A percentile compares a stretch with the other conserved stretches of the same genome.
These are phyloP conservation scores for Dicyrtomina minuta DNA, from an alignment of 2,888 invertebrate genomes.

Conservation along the genomic window DNA sequence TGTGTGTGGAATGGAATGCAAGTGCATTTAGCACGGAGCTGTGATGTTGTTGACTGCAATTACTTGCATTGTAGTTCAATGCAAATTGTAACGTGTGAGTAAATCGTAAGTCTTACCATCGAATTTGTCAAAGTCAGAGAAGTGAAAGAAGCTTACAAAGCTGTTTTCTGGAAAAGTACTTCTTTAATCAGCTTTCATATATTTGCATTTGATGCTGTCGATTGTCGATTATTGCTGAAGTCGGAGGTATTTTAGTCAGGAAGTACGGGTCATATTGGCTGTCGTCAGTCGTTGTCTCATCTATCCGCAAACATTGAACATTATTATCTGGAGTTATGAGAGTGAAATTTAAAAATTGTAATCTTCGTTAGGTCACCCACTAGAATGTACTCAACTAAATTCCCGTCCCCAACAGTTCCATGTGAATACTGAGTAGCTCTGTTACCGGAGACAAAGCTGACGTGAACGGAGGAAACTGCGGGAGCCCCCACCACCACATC, in stretches of 20 bases:
- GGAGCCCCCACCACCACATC: constrained; percentile 39
- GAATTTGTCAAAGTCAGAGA: constrained; percentile 54
- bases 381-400: constrained; percentile 43
- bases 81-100: no score
- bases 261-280: constrained; percentile 14
- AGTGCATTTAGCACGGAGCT: no score
- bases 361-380: constrained; percentile 24
- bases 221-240: no score
- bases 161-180: constrained; percentile 48
- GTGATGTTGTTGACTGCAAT: no score
- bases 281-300: no score
- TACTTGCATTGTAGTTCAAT: no score
- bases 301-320: no score
- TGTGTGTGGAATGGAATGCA: no score
- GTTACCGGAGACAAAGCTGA: constrained; percentile 52
- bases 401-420: constrained; percentile 38
- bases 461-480: constrained; percentile 52
- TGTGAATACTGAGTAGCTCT: constrained; percentile 52
- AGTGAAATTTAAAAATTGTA: constrained; percentile 19
- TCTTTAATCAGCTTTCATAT: constrained; percentile 52
- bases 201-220: constrained; percentile 45
- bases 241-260: no score
- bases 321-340: no score
- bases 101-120: constrained; percentile 49
- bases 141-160: constrained; percentile 49